Percentiles rank a stretch among this genome's conserved stretches.
Conservation (phyloP, 2,797 vertebrate species). For the Allenopithecus nigroviridis region DNA sequence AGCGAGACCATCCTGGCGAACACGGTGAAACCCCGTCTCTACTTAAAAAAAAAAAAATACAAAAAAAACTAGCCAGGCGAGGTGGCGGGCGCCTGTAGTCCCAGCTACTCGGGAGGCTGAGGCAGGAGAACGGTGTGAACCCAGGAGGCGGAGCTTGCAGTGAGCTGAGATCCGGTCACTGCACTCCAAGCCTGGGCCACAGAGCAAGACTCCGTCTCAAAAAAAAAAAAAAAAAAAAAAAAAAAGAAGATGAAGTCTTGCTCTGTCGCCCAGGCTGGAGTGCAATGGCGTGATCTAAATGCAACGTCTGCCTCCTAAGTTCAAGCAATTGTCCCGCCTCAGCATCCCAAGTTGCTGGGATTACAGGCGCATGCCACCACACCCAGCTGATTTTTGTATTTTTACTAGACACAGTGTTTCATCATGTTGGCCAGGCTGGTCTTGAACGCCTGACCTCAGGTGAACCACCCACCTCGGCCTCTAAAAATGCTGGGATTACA, state of each 20-base stretch:
- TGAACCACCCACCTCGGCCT: background rate
- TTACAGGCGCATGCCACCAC: background rate
- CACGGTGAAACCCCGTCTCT: too few relatives aligned
- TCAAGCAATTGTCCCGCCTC: background rate
- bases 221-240: too few relatives aligned
- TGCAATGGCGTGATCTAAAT: background rate
- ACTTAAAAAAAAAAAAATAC: too few relatives aligned
- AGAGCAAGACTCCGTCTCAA: too few relatives aligned
- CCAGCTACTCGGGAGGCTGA: too few relatives aligned
- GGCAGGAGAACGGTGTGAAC: too few relatives aligned
- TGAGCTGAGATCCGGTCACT: too few relatives aligned
- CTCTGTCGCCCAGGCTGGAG: background rate
- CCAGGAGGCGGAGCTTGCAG: too few relatives aligned
- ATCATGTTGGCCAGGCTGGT: background rate
- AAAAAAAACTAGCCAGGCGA: too few relatives aligned
- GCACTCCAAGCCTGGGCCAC: too few relatives aligned
- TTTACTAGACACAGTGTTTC: background rate
- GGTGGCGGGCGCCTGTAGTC: too few relatives aligned
- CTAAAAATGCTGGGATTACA: background rate
- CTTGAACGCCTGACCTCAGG: background rate
- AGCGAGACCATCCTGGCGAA: too few relatives aligned
- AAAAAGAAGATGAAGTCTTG: background rate
- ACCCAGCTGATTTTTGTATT: background rate
- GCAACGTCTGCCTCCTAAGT: background rate
- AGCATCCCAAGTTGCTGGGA: background rate